Evolutionary conservation across 2,113 vertebrate genomes (phyloP).

Genomic region (Thryonomys swinderianus): DNA sequence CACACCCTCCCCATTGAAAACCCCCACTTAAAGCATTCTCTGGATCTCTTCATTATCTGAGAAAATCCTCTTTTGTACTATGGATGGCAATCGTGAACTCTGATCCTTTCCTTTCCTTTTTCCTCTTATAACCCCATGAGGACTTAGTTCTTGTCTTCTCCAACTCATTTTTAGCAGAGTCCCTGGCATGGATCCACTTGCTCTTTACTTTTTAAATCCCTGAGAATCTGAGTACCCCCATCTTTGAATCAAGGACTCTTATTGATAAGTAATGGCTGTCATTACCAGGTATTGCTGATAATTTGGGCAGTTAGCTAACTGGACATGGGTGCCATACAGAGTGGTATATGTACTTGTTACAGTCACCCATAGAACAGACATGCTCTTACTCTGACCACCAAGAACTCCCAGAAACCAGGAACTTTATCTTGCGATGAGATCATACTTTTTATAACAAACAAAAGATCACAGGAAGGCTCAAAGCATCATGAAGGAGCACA

Average conservation of each 20-base stretch:
- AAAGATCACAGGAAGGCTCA: not conserved
- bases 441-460: not conserved
- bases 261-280: not conserved
- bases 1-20: not conserved
- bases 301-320: not conserved
- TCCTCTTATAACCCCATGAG: not conserved
- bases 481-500: not conserved
- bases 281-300: not conserved
- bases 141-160: not conserved
- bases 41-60: not conserved
- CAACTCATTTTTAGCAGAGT: not conserved
- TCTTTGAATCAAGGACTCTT: not conserved
- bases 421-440: not conserved
- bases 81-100: not conserved
- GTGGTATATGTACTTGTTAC: not conserved
- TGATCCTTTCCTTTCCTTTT: not conserved
- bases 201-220: not conserved
- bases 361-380: not conserved
- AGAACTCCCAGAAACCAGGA: conserved; percentile 26
- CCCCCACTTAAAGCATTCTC: not conserved
- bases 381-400: not conserved
- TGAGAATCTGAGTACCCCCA: not conserved
- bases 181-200: not conserved
- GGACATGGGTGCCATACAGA: not conserved
- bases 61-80: not conserved